Conservation (phyloP, 2,888 invertebrate species). For the Agriopis marginaria region DNA sequence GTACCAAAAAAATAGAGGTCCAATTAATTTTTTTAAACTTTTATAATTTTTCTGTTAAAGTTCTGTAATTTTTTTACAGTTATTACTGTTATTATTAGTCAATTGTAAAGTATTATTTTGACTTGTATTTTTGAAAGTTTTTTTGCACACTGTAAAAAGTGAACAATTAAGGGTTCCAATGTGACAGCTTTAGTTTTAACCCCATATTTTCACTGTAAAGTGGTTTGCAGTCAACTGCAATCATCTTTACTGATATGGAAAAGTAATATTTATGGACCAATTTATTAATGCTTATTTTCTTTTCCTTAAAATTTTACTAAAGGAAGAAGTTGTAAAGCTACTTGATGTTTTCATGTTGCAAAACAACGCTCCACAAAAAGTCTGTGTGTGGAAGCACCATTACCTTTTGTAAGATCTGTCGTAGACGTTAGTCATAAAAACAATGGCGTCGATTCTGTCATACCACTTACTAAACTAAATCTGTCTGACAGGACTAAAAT, state of each 20-base stretch:
- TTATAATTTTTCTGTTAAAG: neutral
- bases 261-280: neutral
- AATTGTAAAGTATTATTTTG: conserved; percentile 8
- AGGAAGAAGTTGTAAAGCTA: no score
- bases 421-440: neutral
- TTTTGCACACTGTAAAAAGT: conserved; percentile 1
- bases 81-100: neutral
- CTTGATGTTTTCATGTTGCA: neutral
- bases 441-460: neutral
- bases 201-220: neutral
- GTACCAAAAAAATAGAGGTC: conserved; percentile 5
- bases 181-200: neutral
- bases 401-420: neutral
- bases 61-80: neutral
- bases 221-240: neutral
- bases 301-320: no score
- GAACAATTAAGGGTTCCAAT: neutral
- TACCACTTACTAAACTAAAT: no score
- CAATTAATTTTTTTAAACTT: conserved; percentile 12
- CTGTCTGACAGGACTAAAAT: no score
- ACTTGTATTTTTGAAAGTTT: neutral
- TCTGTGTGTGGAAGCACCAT: neutral
- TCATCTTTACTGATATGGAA: neutral
- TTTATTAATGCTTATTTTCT: neutral
- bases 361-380: neutral